phyloP scores from a whole-genome alignment of 2,888 invertebrate species.

The Mactromeris polynyma region DNA sequence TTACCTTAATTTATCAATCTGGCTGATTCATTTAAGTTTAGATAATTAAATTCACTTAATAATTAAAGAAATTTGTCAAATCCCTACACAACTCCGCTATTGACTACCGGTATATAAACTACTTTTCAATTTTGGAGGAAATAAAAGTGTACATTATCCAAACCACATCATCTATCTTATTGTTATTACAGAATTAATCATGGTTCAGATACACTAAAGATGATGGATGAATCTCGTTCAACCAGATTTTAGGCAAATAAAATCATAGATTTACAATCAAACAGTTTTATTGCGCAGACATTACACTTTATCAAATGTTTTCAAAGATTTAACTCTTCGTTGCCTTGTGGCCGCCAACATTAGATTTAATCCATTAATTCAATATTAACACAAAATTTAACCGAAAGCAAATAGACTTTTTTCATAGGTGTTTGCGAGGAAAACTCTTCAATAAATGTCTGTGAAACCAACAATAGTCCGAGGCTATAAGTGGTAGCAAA shows the following conservation, averaged over 20 bases:
- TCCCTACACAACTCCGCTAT: too few species aligned
- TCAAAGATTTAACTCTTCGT: neutral
- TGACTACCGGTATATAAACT: too few species aligned
- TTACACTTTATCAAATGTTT: neutral
- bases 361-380: slow-evolving; percentile 6
- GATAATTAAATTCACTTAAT: too few species aligned
- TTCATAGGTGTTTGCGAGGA: slow-evolving; percentile 30
- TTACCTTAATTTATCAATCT: too few species aligned
- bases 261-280: neutral
- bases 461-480: neutral
- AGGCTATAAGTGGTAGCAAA: neutral
- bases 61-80: too few species aligned
- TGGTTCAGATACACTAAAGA: neutral
- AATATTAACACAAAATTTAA: slow-evolving; percentile 24
- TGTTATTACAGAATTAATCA: neutral
- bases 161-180: neutral
- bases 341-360: neutral
- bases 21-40: too few species aligned
- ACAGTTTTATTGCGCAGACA: neutral
- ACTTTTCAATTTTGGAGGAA: neutral
- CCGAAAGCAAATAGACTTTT: slow-evolving; percentile 10
- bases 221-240: neutral
- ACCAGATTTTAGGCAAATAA: neutral
- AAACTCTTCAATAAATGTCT: slow-evolving; percentile 1
- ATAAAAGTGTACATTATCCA: neutral